Evolutionary conservation across 2,888 invertebrate species (phyloP).

Genomic region (Papilio protenor): DNA sequence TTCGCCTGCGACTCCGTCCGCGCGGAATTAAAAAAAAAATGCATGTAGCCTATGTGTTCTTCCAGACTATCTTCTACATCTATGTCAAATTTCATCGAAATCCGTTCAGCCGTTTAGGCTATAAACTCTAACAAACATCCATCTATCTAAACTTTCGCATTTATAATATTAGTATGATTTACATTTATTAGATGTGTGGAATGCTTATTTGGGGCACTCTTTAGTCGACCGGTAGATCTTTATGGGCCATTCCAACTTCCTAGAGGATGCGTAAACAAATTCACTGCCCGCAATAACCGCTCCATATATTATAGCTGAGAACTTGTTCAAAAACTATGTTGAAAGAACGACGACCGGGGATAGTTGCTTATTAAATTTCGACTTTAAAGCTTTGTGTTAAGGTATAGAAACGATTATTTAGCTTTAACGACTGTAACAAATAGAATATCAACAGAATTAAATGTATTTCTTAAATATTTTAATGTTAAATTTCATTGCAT

Average conservation of each 20-base stretch:
- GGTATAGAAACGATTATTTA: background rate
- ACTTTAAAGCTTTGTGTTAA: background rate
- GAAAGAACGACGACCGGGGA: background rate
- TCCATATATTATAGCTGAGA: slow-evolving; percentile 19
- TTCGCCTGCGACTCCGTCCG: too few relatives aligned
- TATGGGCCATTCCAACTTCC: slow-evolving; percentile 38
- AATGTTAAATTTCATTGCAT: background rate
- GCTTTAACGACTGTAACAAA: background rate
- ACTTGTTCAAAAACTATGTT: slow-evolving; percentile 18
- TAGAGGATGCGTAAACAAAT: slow-evolving; percentile 34
- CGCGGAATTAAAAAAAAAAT: too few relatives aligned
- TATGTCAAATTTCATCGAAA: too few relatives aligned
- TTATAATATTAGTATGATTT: background rate
- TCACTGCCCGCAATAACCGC: slow-evolving; percentile 34
- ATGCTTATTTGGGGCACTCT: slow-evolving; percentile 13
- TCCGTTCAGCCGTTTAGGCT: too few relatives aligned
- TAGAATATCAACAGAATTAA: background rate
- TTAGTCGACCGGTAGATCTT: slow-evolving; percentile 28
- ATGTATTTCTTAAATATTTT: background rate
- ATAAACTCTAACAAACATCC: too few relatives aligned
- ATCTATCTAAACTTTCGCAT: too few relatives aligned
- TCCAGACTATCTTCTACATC: too few relatives aligned
- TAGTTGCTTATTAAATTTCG: background rate
- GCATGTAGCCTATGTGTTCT: too few relatives aligned
- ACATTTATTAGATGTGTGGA: background rate